Evolutionary conservation across 1,140 invertebrate species (phyloP), one percentile per base, ranked within the genome.

Genomic region (Phymorhynchus buccinoides): DNA sequence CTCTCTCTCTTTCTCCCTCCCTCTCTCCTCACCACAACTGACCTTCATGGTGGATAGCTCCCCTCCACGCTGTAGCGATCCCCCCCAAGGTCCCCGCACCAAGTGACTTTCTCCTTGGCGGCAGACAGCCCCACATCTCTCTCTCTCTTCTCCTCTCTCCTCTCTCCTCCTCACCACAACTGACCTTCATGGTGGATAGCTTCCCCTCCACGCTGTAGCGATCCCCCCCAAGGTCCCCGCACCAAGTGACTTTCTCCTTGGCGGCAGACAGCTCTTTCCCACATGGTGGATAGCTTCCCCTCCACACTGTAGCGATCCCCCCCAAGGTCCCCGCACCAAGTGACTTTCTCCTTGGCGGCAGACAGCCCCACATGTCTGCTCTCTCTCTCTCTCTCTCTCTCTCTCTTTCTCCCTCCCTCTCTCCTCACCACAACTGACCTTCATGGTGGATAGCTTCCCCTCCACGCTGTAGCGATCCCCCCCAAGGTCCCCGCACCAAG

Each of bases 11-110:
- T n/a, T n/a, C 44, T 92, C 18, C 44, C 44, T 48, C 7, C 44
- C 44, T 48, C 44, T 48, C 44, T 18, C 44, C n/a, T n/a, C n/a
- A n/a, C n/a, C n/a, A n/a, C n/a, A n/a, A 52, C 86, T 87, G 66
- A 92, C 91, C 87, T 90, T 91, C 42, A 92, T 89, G 27, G 97
- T 96, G 3, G 96, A 95, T 90, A 96, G 95, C 94, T 98, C 0
- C 97, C 96, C 94, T 98, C 97, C n/a, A 98, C 94, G 92, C 97
- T 98, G 90, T 97, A 98, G 90, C 96, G 96, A 91, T 99, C 97
- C 90, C 96, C 97, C 44, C 95, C 95, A 12, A 96, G 95, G 92
- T 98, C 97, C 87, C 96, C 95, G 93, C 97, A 98, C 97, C 97
- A 99, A 27, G 95, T 94, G 0, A 98, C 95, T 92, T 99, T 99